Evolutionary conservation across 1,140 invertebrate genomes (phyloP).

Genomic region (Monomorium pharaonis): DNA sequence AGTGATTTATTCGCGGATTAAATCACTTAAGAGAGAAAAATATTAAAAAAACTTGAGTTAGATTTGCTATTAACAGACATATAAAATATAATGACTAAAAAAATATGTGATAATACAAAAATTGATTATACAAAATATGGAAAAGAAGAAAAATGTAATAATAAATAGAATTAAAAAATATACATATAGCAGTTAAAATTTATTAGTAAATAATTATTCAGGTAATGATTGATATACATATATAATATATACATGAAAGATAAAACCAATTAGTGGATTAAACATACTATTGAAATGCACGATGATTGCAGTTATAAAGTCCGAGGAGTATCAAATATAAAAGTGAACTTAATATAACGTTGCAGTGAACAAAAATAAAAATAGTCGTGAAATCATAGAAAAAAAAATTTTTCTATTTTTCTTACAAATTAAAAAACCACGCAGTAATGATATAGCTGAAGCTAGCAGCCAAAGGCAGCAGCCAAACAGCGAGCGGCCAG

Average conservation of each 20-base stretch:
- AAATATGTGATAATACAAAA: background rate
- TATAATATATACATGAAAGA: background rate
- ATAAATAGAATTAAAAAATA: background rate
- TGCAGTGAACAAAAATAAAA: conserved; percentile 11
- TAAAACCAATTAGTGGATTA: background rate
- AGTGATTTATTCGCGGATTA: background rate
- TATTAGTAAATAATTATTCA: background rate
- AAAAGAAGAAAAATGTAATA: background rate
- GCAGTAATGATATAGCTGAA: too few species aligned
- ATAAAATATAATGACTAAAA: background rate
- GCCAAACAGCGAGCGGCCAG: too few species aligned
- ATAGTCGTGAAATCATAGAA: background rate
- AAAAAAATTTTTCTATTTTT: conserved; percentile 20
- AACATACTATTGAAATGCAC: background rate
- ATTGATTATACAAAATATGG: background rate
- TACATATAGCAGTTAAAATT: background rate
- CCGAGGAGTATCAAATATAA: conserved; percentile 8
- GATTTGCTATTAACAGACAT: too few species aligned
- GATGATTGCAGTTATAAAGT: background rate
- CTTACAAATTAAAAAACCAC: conserved; percentile 39
- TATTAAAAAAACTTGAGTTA: background rate
- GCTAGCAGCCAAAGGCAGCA: too few species aligned
- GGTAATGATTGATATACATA: background rate
- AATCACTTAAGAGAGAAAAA: background rate
- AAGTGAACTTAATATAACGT: background rate